A percentile compares a stretch with the other conserved stretches of the same genome.
Conservation (phyloP, 2,113 vertebrate genomes). For the Pongo abelii region DNA sequence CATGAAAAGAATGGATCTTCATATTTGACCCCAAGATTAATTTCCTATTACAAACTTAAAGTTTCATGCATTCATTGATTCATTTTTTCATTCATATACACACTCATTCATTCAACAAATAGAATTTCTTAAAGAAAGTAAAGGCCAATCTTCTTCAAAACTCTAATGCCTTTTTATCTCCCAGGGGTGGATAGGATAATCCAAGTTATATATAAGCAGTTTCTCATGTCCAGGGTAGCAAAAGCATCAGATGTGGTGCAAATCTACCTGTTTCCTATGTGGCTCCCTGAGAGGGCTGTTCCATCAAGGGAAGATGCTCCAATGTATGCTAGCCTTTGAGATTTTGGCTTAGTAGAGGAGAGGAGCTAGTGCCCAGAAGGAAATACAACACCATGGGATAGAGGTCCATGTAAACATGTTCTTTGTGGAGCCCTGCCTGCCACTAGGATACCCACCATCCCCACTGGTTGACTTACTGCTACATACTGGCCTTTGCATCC, state of each 20-base stretch:
- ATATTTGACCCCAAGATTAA: background rate
- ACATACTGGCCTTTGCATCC: background rate
- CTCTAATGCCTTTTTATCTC: background rate
- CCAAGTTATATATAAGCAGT: background rate
- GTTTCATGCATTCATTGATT: background rate
- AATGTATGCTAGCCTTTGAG: background rate
- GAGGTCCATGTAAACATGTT: background rate
- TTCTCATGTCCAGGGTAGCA: background rate
- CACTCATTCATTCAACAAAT: background rate
- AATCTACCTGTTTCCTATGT: background rate
- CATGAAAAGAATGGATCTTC: background rate
- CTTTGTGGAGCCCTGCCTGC: background rate
- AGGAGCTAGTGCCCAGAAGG: background rate
- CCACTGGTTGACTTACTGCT: background rate
- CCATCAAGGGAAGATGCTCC: background rate
- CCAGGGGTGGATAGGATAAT: background rate
- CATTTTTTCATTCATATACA: background rate
- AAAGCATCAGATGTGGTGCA: background rate
- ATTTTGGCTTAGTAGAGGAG: background rate
- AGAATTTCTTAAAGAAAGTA: background rate
- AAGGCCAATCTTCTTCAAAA: background rate
- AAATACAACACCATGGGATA: background rate
- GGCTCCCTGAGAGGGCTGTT: background rate
- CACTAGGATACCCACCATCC: background rate
- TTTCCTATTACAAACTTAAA: background rate